These are phyloP conservation scores for Clarias magur DNA, from an alignment of 2,113 vertebrate species.

Conservation along the genomic window DNA sequence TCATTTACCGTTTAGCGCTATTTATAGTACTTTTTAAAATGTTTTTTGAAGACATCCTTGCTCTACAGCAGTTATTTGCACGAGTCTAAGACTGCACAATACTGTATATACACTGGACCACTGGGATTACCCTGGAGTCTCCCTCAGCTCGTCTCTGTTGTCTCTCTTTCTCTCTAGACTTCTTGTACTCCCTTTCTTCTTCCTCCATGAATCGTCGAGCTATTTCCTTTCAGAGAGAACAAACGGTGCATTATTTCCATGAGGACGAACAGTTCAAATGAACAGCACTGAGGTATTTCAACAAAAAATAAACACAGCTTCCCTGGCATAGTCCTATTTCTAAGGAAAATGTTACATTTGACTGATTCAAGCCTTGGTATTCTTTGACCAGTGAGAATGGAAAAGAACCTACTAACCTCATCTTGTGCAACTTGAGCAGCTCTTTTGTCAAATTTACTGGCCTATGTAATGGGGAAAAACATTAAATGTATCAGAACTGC, in stretches of 20 bases:
- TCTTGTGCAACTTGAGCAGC: conserved; percentile 74
- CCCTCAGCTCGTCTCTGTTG: conserved; percentile 73
- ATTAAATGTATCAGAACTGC: neutral
- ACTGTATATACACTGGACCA: neutral
- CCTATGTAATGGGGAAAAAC: conserved; percentile 58
- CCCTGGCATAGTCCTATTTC: neutral
- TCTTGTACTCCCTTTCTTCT: conserved; percentile 87
- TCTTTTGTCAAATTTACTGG: conserved; percentile 63
- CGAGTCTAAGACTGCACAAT: no score
- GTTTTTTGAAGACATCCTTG: no score
- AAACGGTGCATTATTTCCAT: conserved; percentile 4
- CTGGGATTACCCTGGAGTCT: conserved; percentile 78
- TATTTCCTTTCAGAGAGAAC: conserved; percentile 77
- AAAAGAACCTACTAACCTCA: conserved; percentile 77
- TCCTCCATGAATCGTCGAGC: conserved; percentile 89
- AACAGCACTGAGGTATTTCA: neutral
- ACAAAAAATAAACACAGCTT: neutral
- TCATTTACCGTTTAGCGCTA: no score
- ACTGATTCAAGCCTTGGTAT: neutral
- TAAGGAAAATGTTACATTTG: neutral
- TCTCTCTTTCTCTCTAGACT: conserved; percentile 77
- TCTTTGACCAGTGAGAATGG: neutral
- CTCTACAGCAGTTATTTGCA: no score
- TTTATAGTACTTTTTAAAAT: no score
- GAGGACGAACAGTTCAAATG: neutral